phyloP scores from a whole-genome alignment of 2,888 invertebrate species.

The Deroplatys truncata region DNA sequence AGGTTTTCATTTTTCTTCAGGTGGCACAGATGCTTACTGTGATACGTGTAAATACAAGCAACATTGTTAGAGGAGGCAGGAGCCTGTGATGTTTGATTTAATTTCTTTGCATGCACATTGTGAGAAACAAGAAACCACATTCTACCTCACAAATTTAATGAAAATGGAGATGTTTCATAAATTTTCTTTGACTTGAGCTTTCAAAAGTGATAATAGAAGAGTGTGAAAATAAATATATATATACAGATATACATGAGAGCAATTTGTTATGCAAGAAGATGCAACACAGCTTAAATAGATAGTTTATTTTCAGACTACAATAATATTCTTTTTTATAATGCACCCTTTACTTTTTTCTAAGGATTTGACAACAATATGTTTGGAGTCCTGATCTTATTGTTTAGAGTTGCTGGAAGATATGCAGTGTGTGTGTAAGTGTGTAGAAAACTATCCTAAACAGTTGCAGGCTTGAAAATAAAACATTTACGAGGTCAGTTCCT shows the following conservation, averaged over 20 bases:
- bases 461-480: background rate
- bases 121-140: constrained; percentile 22
- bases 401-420: background rate
- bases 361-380: background rate
- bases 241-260: background rate
- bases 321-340: background rate
- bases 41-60: constrained; percentile 28
- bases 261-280: background rate
- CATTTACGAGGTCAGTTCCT: constrained; percentile 14
- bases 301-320: constrained; percentile 7
- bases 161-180: background rate
- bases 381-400: background rate
- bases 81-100: constrained; percentile 19
- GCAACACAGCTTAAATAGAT: constrained; percentile 3
- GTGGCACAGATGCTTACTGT: constrained; percentile 30
- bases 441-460: background rate
- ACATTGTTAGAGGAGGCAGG: background rate
- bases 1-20: background rate
- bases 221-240: background rate
- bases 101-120: constrained; percentile 19
- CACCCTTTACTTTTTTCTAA: background rate
- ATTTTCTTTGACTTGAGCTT: constrained; percentile 10
- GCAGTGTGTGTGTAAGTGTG: background rate
- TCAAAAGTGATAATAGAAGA: background rate
- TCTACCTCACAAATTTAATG: constrained; percentile 23